These are phyloP conservation scores for Diploscapter pachys DNA, from an alignment of 1,140 invertebrate genomes.

Conservation along the genomic window DNA sequence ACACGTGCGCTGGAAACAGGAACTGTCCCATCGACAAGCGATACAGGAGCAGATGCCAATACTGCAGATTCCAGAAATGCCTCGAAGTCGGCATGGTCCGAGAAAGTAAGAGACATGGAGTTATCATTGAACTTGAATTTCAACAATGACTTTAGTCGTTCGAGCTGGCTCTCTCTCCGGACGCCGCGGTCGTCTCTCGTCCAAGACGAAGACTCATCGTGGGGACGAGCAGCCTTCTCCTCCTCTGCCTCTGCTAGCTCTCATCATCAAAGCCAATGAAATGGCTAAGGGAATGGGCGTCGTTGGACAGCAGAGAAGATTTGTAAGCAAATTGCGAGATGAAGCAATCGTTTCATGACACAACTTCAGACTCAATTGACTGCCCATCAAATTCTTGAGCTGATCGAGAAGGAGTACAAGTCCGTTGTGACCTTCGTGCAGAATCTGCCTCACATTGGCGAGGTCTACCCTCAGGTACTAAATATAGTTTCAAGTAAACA, in stretches of 20 bases:
- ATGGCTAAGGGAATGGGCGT: neutral
- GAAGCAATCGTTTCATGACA: too few relatives aligned
- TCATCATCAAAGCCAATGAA: conserved; percentile 42
- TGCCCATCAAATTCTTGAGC: conserved; percentile 14
- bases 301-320: too few relatives aligned
- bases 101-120: conserved; percentile 64
- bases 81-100: conserved; percentile 97
- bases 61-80: conserved; percentile 98
- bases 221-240: conserved; percentile 52
- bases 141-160: conserved; percentile 66
- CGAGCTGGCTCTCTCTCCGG: conserved; percentile 94
- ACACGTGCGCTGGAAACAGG: conserved; percentile 94
- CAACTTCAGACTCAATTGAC: neutral
- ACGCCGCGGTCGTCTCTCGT: conserved; percentile 85
- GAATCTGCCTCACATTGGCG: conserved; percentile 48
- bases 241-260: conserved; percentile 52
- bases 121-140: neutral
- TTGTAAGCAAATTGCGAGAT: too few relatives aligned
- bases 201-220: conserved; percentile 77
- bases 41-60: conserved; percentile 91
- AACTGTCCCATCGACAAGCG: conserved; percentile 98
- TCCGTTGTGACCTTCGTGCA: conserved; percentile 40
- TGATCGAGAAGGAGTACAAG: conserved; percentile 47
- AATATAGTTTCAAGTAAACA: too few relatives aligned
- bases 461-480: conserved; percentile 25